phyloP scores from a whole-genome alignment of 2,888 invertebrate genomes.

The Bembecia ichneumoniformis region DNA sequence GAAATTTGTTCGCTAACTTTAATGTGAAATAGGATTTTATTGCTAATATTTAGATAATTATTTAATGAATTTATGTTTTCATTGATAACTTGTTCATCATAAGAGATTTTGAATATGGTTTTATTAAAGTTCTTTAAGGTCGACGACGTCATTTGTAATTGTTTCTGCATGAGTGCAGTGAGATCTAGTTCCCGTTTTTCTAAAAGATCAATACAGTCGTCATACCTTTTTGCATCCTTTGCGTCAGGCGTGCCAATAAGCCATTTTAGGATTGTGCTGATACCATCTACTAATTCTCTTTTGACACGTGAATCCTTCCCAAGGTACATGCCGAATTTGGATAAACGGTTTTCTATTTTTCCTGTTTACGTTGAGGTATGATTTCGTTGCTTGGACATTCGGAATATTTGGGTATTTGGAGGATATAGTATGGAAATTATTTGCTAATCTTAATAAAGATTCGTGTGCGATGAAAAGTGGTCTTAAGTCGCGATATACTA shows the following conservation, averaged over 20 bases:
- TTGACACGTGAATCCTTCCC: conserved; percentile 13
- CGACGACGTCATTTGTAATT: not conserved
- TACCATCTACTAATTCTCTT: conserved; percentile 17
- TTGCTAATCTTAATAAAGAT: conserved; percentile 11
- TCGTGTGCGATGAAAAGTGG: conserved; percentile 13
- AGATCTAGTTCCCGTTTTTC: conserved; percentile 2
- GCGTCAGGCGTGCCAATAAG: conserved; percentile 24
- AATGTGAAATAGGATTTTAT: no score
- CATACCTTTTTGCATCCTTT: conserved; percentile 18
- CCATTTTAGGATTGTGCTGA: conserved; percentile 7
- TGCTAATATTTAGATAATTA: not conserved
- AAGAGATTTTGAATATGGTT: conserved; percentile 2
- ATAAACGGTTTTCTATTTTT: conserved; percentile 13
- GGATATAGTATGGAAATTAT: conserved; percentile 8
- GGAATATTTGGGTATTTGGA: conserved; percentile 7
- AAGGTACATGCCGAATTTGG: conserved; percentile 12
- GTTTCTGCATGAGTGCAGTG: conserved; percentile 3
- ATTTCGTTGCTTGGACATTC: conserved; percentile 10
- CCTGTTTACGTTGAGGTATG: conserved; percentile 12
- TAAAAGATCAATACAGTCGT: conserved; percentile 19
- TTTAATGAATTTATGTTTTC: not conserved
- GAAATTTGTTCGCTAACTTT: not conserved
- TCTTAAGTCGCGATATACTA: conserved; percentile 13
- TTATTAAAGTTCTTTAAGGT: not conserved
- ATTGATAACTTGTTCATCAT: conserved; percentile 1